These are phyloP conservation scores for Channa argus DNA, from an alignment of 2,113 vertebrate species.

Conservation along the genomic window DNA sequence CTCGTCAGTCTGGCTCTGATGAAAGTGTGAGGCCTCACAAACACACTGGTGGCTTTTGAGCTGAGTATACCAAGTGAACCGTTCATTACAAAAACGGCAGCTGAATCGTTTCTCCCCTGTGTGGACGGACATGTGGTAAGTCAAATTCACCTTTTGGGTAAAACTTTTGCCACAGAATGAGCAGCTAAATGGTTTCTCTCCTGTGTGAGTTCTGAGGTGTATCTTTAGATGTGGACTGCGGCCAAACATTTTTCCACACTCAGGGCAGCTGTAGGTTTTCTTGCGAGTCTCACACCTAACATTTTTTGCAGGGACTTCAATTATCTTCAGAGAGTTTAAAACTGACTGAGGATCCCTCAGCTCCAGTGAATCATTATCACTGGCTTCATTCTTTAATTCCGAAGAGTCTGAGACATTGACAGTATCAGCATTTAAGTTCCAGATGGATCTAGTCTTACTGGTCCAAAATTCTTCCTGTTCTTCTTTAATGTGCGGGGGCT, in stretches of 20 bases:
- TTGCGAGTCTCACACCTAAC: neutral
- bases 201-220: constrained; percentile 32
- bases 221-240: constrained; percentile 17
- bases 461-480: constrained; percentile 23
- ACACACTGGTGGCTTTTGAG: constrained; percentile 11
- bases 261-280: constrained; percentile 29
- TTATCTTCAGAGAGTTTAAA: neutral
- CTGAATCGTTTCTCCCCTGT: constrained; percentile 22
- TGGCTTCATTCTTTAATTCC: neutral
- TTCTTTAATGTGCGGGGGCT: constrained; percentile 24
- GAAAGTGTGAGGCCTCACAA: neutral
- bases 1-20: neutral
- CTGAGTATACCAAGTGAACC: constrained; percentile 19
- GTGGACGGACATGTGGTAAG: constrained; percentile 27
- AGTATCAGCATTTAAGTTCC: neutral
- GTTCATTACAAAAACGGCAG: constrained; percentile 12
- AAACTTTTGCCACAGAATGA: constrained; percentile 3
- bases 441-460: neutral
- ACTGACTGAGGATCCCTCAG: neutral
- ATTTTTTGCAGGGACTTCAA: neutral
- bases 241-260: constrained; percentile 24
- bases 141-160: constrained; percentile 17
- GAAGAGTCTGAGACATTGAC: neutral
- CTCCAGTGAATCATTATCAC: neutral
- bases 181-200: constrained; percentile 35